These are phyloP conservation scores for Dendrocincla tyrannina DNA, from an alignment of 2,797 vertebrate species.

Conservation along the genomic window DNA sequence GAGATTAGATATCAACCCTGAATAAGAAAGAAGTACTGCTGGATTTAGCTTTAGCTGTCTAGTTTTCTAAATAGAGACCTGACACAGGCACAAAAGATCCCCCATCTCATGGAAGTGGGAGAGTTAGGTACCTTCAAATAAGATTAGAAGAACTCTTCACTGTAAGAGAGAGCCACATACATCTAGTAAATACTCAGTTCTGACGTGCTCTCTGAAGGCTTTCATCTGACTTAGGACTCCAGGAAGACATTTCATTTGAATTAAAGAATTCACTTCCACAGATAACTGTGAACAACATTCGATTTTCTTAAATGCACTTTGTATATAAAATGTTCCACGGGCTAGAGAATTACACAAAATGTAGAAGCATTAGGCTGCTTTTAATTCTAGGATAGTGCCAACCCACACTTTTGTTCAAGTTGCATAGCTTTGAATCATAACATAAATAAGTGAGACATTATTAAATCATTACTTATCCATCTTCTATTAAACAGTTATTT, in stretches of 20 bases:
- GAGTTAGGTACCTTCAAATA: not conserved
- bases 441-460: not conserved
- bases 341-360: not conserved
- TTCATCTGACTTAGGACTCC: not conserved
- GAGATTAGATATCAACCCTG: not conserved
- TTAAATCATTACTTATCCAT: not conserved
- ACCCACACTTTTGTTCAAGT: not conserved
- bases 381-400: not conserved
- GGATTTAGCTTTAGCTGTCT: not conserved
- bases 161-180: not conserved
- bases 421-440: not conserved
- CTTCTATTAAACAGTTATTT: not conserved
- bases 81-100: not conserved
- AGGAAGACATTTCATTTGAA: slow-evolving; percentile 1
- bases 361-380: not conserved
- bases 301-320: slow-evolving; percentile 11
- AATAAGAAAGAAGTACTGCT: not conserved
- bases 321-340: not conserved
- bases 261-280: slow-evolving; percentile 13
- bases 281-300: not conserved
- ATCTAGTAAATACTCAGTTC: not conserved
- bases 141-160: not conserved
- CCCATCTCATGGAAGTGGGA: not conserved
- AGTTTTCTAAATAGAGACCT: not conserved
- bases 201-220: not conserved